Base-by-base conservation (phyloP, 1,140 invertebrate species). In the Cyrtorhinus lividipennis region DNA sequence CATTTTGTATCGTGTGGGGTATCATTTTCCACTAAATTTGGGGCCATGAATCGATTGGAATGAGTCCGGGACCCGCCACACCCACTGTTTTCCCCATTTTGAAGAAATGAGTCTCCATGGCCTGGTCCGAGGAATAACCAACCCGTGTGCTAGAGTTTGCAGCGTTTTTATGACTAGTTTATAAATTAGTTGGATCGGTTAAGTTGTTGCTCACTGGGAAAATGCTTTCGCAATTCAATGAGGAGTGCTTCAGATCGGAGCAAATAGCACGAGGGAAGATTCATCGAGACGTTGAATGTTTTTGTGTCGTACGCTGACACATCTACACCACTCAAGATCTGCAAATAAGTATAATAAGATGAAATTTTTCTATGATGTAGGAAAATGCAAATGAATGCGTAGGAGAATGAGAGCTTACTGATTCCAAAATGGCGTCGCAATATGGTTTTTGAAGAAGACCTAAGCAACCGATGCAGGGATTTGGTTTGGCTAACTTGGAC, bases 401-500 rank as follows among this genome's bases (percentile, higher is more conserved):
- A n/a, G n/a, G n/a, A n/a, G n/a, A 10, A 53, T 53, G 12, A 53
- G 59, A 62, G n/a, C 59, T 66, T 72, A 81, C 76, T 25, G 73
- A 69, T 45, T 75, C 45, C 38, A 82, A 63, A 5, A 79, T 67
- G 30, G 70, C 67, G 62, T 75, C 68, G 63, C 78, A 71, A 63
- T 72, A 71, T 5, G 73, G 67, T 63, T 77, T 67, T 63, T 84
- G 78, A 23, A 86, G 76, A n/a, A 86, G 72, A 44, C 81, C 83
- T 38, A 86, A 67, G 71, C 84, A 87, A 8, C 75, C 73, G 0
- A 77, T 67, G 67, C 84, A 87, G 2, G 75, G 65, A 65, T 73
- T 71, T 1, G 66, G 30, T 62, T 77, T 77, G 23, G 27, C 61
- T 66, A 53, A 12, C 62, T 77, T 77, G 24, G 44, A 61, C 66